Evolutionary conservation across 1,140 invertebrate genomes (phyloP), one percentile per base, ranked within the genome.

Genomic region (Anastatus disparis): DNA sequence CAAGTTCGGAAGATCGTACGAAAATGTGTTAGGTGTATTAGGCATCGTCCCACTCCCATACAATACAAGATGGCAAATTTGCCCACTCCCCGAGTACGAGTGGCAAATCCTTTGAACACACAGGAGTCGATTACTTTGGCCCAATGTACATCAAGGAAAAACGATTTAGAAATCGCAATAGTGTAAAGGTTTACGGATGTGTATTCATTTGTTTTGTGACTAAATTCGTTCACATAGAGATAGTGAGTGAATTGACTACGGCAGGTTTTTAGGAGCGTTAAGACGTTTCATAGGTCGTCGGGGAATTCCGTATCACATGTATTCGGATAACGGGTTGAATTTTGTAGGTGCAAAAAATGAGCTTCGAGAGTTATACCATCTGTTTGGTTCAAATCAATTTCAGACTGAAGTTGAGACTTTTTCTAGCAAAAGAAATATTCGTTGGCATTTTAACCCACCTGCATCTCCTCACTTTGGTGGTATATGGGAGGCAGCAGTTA

Each of bases 251-350:
- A 6, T 12, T 38, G 6, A 7, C 35, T 7, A 38, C 35, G 35
- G 17, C 17, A n/a, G 26, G 13, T 65, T 15, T 40, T 58, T 8
- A 59, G 20, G 22, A 22, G 46, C 24, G 29, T 71, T 15, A 48
- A 50, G 2, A 48, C 12, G 29, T 58, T 6, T 42, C 26, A 6
- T 71, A 64, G 35, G 8, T 46, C 3, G 52, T 17, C 0, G 50
- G 50, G 3, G 73, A 48, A 27, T 74, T 26, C 70, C 73, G 8
- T 24, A n/a, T 0, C 52, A 64, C 12, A 73, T 81, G 0, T 76
- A 76, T 70, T 74, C 72, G 17, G 80, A 81, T 56, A 73, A 75
- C 55, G 78, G 76, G 0, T 70, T 70, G 1, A 80, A 74, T 66
- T 81, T 80, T 46, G 62, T 75, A 10, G 71, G 74, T 0, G 62